Percentiles rank a stretch among this genome's conserved stretches.
Evolutionary conservation across 2,888 invertebrate genomes (phyloP).

Genomic region (Panopea generosa): DNA sequence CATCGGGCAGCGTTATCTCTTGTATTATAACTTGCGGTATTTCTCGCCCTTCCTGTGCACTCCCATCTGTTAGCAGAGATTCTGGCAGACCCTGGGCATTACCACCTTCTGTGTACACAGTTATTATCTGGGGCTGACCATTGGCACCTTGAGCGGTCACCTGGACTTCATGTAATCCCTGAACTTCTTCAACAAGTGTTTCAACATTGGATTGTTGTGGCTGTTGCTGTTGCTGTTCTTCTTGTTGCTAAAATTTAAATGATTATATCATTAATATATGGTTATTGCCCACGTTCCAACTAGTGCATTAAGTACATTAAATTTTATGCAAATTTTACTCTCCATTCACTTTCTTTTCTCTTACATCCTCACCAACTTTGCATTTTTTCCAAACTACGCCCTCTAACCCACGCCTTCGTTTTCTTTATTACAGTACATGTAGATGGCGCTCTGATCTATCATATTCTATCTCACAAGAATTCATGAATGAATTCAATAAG

Average conservation of each 20-base stretch:
- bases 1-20: constrained; percentile 60
- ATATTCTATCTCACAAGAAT: no score
- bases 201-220: constrained; percentile 1
- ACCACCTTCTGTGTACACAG: constrained; percentile 50
- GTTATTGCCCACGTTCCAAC: no score
- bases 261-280: background rate
- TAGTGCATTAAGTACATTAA: no score
- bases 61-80: constrained; percentile 28
- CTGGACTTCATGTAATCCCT: constrained; percentile 38
- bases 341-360: no score
- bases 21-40: constrained; percentile 58
- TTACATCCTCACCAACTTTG: no score
- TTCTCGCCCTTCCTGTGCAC: background rate
- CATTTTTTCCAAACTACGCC: no score
- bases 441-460: no score
- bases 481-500: no score
- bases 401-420: no score
- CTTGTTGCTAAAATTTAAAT: background rate
- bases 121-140: constrained; percentile 57
- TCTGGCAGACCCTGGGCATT: constrained; percentile 33
- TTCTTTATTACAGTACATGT: no score
- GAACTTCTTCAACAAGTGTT: constrained; percentile 43
- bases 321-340: no score
- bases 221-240: background rate
- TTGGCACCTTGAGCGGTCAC: constrained; percentile 39